Percentiles rank a stretch among this genome's conserved stretches.
Conservation (phyloP, 2,888 invertebrate species). For the Phortica okadai region DNA sequence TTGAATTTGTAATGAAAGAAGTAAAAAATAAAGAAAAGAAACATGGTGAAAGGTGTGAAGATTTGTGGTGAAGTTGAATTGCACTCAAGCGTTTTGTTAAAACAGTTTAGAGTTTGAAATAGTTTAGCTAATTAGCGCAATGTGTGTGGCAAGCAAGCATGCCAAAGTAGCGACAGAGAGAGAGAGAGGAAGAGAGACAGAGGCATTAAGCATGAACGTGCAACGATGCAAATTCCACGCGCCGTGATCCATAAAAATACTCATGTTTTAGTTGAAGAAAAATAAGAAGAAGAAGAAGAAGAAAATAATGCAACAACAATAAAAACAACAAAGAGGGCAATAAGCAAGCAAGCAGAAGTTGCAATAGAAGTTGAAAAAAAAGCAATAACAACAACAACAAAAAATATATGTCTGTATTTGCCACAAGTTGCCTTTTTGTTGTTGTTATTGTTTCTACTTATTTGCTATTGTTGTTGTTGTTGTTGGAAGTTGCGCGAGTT, state of each 20-base stretch:
- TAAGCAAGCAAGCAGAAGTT: no score
- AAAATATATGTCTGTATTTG: no score
- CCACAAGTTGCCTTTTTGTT: no score
- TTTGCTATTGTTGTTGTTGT: no score
- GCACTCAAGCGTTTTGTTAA: neutral
- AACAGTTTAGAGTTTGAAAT: neutral
- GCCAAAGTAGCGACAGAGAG: neutral
- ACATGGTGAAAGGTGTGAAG: neutral
- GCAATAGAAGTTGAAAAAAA: no score
- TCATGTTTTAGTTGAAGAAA: neutral
- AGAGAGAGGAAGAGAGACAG: neutral
- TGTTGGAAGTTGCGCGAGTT: no score
- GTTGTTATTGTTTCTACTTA: no score
- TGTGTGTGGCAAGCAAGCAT: neutral
- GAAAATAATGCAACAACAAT: neutral
- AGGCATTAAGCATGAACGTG: neutral
- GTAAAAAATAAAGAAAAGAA: neutral
- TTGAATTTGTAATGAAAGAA: neutral
- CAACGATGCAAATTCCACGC: neutral
- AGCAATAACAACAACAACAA: no score
- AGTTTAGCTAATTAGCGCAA: neutral
- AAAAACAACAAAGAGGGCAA: neutral
- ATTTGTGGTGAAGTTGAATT: neutral
- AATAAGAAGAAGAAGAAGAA: neutral
- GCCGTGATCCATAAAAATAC: neutral